Conservation (phyloP, 2,113 vertebrate genomes). For the Brachypteracias leptosomus region DNA sequence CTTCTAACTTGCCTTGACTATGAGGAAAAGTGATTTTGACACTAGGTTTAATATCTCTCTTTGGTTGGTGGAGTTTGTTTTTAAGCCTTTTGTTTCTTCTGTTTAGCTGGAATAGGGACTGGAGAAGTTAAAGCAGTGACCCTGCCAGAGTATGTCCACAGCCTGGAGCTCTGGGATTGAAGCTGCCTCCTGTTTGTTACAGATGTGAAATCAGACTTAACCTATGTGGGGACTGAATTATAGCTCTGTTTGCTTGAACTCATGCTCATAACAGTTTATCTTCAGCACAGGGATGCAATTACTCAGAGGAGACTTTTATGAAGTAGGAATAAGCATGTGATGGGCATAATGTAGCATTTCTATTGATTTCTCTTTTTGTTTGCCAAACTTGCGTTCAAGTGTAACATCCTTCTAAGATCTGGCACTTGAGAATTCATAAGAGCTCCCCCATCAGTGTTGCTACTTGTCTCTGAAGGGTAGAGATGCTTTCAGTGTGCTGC, state of each 20-base stretch:
- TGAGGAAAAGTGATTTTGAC: not conserved
- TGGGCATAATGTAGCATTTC: not conserved
- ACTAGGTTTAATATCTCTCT: not conserved
- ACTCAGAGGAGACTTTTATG: not conserved
- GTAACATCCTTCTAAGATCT: not conserved
- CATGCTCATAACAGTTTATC: not conserved
- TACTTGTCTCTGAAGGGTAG: not conserved
- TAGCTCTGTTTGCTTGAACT: not conserved
- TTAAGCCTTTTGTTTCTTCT: not conserved
- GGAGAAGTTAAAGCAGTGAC: not conserved
- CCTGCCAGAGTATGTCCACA: not conserved
- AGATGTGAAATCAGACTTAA: not conserved
- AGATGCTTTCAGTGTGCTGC: not conserved
- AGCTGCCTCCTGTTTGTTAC: not conserved
- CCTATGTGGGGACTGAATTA: not conserved
- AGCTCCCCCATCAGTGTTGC: not conserved
- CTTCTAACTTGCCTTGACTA: not conserved
- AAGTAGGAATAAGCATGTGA: not conserved
- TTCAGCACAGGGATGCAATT: not conserved
- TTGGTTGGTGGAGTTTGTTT: not conserved
- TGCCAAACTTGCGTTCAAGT: not conserved
- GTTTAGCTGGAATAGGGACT: not conserved
- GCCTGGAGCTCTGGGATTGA: not conserved
- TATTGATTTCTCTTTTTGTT: constrained; percentile 3
- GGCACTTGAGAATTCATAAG: not conserved